A percentile compares a stretch with the other conserved stretches of the same genome.
Conservation (phyloP, 2,797 vertebrate species). For the Atherinosoma microstoma region DNA sequence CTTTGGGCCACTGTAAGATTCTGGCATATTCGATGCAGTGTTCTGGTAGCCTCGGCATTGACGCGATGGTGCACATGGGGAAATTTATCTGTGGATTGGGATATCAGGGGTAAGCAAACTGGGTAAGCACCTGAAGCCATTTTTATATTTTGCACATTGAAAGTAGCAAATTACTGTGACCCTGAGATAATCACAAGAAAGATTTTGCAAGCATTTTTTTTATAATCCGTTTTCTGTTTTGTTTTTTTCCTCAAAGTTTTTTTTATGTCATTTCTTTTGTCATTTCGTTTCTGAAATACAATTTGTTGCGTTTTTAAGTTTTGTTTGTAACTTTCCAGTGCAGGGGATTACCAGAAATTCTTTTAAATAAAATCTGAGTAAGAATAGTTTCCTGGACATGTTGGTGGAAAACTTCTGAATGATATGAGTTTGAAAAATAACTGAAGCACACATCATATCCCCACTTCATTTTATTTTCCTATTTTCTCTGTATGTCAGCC, state of each 20-base stretch:
- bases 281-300: no score
- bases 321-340: background rate
- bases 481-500: background rate
- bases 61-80: slow-evolving; percentile 98
- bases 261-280: no score
- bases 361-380: background rate
- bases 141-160: background rate
- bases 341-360: no score
- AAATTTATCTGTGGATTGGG: slow-evolving; percentile 90
- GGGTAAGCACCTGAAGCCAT: background rate
- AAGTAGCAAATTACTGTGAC: background rate
- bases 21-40: slow-evolving; percentile 95
- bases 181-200: background rate
- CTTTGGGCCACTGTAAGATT: slow-evolving; percentile 96
- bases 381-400: background rate
- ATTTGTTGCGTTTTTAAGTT: background rate
- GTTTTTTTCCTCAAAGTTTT: no score
- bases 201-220: background rate
- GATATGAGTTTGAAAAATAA: no score
- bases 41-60: slow-evolving; percentile 96
- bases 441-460: no score
- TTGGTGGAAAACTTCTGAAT: background rate
- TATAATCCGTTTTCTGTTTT: background rate
- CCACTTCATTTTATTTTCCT: background rate
- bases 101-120: background rate